Evolutionary conservation across 2,888 invertebrate species (phyloP).

Genomic region (Eubasilissa splendida): DNA sequence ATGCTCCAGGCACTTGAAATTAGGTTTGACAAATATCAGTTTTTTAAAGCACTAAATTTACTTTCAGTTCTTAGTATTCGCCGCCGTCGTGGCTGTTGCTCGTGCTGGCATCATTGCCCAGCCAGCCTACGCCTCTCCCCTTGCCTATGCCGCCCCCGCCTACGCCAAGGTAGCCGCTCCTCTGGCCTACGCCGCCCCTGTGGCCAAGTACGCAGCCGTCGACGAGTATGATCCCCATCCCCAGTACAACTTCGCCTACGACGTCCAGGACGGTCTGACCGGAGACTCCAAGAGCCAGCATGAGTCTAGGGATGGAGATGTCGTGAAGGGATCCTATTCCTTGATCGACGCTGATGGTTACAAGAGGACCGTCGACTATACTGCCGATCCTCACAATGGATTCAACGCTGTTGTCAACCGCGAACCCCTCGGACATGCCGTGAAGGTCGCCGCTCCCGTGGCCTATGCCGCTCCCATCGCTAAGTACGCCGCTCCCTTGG

Average conservation of each 20-base stretch:
- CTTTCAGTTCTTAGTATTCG: conserved; percentile 55
- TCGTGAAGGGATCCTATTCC: conserved; percentile 68
- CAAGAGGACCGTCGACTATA: conserved; percentile 66
- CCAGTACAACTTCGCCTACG: conserved; percentile 80
- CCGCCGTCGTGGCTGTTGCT: conserved; percentile 55
- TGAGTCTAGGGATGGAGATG: conserved; percentile 61
- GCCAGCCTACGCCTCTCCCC: conserved; percentile 49
- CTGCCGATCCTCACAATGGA: conserved; percentile 71
- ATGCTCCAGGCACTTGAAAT: too few relatives aligned
- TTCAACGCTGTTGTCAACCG: conserved; percentile 70
- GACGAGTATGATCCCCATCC: conserved; percentile 77
- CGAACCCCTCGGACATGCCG: conserved; percentile 60
- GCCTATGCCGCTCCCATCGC: conserved; percentile 54
- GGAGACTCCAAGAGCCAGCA: conserved; percentile 74
- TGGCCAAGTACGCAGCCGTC: conserved; percentile 60
- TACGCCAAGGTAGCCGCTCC: conserved; percentile 43
- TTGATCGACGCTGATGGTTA: conserved; percentile 65
- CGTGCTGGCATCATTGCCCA: conserved; percentile 57
- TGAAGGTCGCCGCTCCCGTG: conserved; percentile 53
- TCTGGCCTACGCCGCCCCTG: conserved; percentile 44
- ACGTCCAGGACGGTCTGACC: conserved; percentile 78
- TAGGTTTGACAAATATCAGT: not conserved
- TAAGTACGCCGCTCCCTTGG: conserved; percentile 52
- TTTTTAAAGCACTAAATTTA: not conserved
- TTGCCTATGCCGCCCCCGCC: conserved; percentile 46